A percentile compares a stretch with the other conserved stretches of the same genome.
These are phyloP conservation scores for Macrotis lagotis DNA, from an alignment of 2,113 vertebrate species.

Conservation along the genomic window DNA sequence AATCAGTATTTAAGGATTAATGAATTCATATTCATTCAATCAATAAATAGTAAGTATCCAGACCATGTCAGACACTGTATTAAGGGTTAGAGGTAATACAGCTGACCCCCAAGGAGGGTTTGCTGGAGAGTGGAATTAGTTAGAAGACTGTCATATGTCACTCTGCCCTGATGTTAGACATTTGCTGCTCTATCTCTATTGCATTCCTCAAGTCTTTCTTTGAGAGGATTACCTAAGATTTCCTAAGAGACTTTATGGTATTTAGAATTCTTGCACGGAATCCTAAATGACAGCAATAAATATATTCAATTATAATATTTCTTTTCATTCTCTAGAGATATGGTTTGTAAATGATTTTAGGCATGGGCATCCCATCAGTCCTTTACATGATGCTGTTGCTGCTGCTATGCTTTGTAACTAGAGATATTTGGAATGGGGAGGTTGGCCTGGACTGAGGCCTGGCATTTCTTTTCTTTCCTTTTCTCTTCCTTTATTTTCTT, in stretches of 20 bases:
- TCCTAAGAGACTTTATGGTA: neutral
- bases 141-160: neutral
- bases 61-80: neutral
- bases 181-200: neutral
- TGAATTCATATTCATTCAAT: neutral
- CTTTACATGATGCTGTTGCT: neutral
- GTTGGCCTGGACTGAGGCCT: neutral
- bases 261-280: neutral
- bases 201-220: neutral
- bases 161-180: neutral
- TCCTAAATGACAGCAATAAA: neutral
- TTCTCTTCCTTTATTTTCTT: neutral
- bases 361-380: neutral
- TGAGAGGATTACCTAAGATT: neutral
- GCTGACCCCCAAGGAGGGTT: neutral
- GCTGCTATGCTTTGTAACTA: neutral
- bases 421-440: neutral
- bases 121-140: neutral
- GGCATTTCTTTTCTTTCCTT: constrained; percentile 33
- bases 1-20: neutral
- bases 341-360: neutral
- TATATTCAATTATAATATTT: neutral
- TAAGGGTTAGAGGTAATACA: neutral
- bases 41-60: neutral
- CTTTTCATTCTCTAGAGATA: accelerated